Percentiles rank a stretch among this genome's conserved stretches.
Evolutionary conservation across 2,888 invertebrate genomes (phyloP).

Genomic region (Scaeva pyrastri): DNA sequence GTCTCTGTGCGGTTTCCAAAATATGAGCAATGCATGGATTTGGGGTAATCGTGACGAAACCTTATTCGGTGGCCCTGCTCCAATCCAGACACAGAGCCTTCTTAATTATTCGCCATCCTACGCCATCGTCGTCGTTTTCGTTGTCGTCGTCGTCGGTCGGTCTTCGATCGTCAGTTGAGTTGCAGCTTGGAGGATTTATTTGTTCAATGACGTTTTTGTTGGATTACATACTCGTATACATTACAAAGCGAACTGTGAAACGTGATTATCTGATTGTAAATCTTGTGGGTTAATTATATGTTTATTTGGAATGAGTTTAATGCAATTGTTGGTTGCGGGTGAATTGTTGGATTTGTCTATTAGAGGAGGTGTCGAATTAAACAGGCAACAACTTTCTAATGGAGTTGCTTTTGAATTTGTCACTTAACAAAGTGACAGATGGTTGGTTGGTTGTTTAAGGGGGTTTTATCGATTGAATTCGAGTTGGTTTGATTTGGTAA

Average conservation of each 20-base stretch:
- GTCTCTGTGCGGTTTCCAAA: conserved; percentile 51
- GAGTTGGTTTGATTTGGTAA: no score
- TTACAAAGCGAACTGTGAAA: conserved; percentile 41
- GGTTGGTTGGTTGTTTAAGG: neutral
- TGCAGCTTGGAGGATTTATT: conserved; percentile 45
- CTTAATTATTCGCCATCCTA: conserved; percentile 72
- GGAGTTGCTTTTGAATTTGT: conserved; percentile 58
- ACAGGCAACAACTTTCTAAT: conserved; percentile 54
- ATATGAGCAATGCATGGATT: conserved; percentile 76
- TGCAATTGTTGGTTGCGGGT: conserved; percentile 23
- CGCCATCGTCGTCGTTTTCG: conserved; percentile 20
- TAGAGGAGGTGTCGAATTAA: conserved; percentile 43
- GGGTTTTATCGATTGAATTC: conserved; percentile 6
- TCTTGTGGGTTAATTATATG: conserved; percentile 66
- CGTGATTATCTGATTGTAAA: conserved; percentile 70
- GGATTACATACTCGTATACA: neutral
- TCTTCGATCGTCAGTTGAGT: conserved; percentile 23
- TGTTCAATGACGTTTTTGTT: conserved; percentile 36
- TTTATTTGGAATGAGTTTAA: conserved; percentile 33
- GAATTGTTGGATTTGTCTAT: conserved; percentile 40
- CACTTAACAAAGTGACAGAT: conserved; percentile 26
- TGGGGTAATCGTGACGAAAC: conserved; percentile 75
- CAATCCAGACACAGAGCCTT: conserved; percentile 50
- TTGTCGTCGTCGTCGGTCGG: no score
- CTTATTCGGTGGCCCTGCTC: conserved; percentile 74